Percentiles rank a stretch among this genome's conserved stretches.
These are phyloP conservation scores for Lerista edwardsae DNA, from an alignment of 2,797 vertebrate species.

Conservation along the genomic window DNA sequence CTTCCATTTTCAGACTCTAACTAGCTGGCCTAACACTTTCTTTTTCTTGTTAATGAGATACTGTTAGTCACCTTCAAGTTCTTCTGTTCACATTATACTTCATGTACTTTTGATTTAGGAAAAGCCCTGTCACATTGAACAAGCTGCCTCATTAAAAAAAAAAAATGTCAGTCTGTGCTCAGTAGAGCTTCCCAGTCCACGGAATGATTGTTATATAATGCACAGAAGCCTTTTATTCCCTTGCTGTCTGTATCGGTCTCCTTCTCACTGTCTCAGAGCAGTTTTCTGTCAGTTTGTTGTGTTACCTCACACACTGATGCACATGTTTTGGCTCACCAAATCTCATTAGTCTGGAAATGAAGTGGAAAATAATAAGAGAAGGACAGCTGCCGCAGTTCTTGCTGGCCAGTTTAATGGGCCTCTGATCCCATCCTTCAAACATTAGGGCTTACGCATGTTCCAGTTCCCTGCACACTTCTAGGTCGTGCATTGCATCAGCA, in stretches of 20 bases:
- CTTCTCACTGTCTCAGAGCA: constrained; percentile 16
- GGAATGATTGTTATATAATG: constrained; percentile 12
- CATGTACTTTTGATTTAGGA: constrained; percentile 33
- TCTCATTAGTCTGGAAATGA: constrained; percentile 56
- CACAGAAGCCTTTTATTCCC: constrained; percentile 16
- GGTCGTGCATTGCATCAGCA: background rate
- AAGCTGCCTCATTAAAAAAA: constrained; percentile 11
- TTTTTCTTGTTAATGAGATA: constrained; percentile 9
- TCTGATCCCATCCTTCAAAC: constrained; percentile 44
- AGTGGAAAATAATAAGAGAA: constrained; percentile 50
- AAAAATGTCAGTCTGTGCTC: background rate
- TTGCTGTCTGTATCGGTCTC: constrained; percentile 22
- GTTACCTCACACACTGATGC: background rate
- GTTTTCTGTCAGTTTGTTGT: background rate
- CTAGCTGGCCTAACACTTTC: background rate
- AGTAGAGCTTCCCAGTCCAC: background rate
- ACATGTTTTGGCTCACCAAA: background rate
- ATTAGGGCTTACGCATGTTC: constrained; percentile 27
- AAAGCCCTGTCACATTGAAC: constrained; percentile 31
- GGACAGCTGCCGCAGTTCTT: constrained; percentile 49
- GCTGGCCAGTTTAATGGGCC: constrained; percentile 47
- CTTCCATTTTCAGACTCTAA: background rate
- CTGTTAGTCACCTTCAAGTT: constrained; percentile 20
- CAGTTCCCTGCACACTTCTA: constrained; percentile 30
- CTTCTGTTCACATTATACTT: constrained; percentile 28